A percentile compares a stretch with the other conserved stretches of the same genome.
phyloP scores from a whole-genome alignment of 2,797 vertebrate species.

The Chrysocyon brachyurus region DNA sequence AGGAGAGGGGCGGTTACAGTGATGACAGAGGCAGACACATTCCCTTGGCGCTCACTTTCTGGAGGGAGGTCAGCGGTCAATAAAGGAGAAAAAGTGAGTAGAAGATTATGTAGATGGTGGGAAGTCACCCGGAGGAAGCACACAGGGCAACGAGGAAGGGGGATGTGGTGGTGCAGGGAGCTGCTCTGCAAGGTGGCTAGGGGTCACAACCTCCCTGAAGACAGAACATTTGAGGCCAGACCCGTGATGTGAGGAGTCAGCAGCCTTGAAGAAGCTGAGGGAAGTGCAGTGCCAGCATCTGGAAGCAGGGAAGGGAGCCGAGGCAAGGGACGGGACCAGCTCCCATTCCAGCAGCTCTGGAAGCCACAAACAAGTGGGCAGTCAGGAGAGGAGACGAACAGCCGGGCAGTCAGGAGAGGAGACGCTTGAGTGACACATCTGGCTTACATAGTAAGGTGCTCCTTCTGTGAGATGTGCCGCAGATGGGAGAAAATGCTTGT shows the following conservation, averaged over 20 bases:
- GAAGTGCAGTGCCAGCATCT: not conserved
- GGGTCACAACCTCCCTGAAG: not conserved
- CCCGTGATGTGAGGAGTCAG: not conserved
- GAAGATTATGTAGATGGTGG: not conserved
- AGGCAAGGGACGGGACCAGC: not conserved
- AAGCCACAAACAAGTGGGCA: not conserved
- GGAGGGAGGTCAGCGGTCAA: not conserved
- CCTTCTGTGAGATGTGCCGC: not conserved
- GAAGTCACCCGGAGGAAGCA: not conserved
- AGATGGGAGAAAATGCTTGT: not conserved
- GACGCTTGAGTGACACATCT: not conserved
- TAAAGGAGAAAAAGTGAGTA: not conserved
- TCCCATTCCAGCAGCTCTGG: not conserved
- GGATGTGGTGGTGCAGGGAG: fast-evolving
- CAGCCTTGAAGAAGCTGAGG: not conserved
- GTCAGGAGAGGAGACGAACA: not conserved
- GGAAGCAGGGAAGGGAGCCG: not conserved
- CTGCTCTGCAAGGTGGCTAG: not conserved
- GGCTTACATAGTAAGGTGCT: not conserved
- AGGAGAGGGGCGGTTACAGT: not conserved
- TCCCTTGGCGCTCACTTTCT: not conserved
- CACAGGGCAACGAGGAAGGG: not conserved
- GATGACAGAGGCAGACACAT: not conserved
- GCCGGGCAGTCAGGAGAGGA: not conserved
- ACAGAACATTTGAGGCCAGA: not conserved